phyloP scores from a whole-genome alignment of 2,888 invertebrate genomes.

The Xestia xanthographa region DNA sequence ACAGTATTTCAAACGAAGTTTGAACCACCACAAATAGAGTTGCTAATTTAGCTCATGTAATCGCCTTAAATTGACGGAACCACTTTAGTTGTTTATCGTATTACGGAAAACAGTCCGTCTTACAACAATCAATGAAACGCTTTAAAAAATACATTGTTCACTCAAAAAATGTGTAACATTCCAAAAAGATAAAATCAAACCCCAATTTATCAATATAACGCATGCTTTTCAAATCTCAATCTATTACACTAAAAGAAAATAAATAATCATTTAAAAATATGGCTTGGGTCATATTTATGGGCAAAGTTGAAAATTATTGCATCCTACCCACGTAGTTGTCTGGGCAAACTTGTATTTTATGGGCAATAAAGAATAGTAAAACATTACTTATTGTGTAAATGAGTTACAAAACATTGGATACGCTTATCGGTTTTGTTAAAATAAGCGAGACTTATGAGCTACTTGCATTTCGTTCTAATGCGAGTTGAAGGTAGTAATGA shows the following conservation, averaged over 20 bases:
- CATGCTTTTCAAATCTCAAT: constrained; percentile 13
- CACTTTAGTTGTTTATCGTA: not conserved
- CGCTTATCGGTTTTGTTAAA: constrained; percentile 15
- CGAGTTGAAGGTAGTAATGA: not conserved
- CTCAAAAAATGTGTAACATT: not conserved
- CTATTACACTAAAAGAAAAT: constrained; percentile 29
- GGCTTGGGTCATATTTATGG: constrained; percentile 32
- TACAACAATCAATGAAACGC: not conserved
- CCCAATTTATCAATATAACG: constrained; percentile 21
- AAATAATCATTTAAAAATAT: constrained; percentile 35
- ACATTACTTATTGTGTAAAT: constrained; percentile 39
- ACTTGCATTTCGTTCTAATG: not conserved
- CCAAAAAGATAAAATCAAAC: constrained; percentile 5
- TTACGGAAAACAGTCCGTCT: not conserved
- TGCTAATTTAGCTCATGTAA: too few species aligned
- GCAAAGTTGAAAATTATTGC: constrained; percentile 25
- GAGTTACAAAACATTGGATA: constrained; percentile 12
- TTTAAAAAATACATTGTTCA: not conserved
- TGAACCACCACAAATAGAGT: too few species aligned
- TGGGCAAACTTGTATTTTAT: constrained; percentile 38
- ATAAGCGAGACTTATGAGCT: constrained; percentile 13
- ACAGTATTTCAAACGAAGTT: too few species aligned
- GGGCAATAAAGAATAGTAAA: constrained; percentile 32
- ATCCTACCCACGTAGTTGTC: constrained; percentile 34
- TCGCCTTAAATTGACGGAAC: not conserved